Percentiles rank a stretch among this genome's conserved stretches.
Evolutionary conservation across 2,113 vertebrate species (phyloP).

Genomic region (Rhinichthys klamathensis): DNA sequence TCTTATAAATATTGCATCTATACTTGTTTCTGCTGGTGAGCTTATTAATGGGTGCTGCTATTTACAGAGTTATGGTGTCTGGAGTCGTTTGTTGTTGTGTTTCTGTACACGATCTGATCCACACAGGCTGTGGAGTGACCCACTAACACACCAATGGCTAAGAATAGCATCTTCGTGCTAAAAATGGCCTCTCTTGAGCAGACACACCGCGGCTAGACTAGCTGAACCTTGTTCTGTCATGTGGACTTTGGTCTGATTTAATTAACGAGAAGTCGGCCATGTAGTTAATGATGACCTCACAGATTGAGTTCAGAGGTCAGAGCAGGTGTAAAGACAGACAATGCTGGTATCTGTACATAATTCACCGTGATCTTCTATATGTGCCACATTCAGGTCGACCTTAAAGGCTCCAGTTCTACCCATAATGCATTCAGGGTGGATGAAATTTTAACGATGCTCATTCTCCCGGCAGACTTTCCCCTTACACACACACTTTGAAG

Average conservation of each 20-base stretch:
- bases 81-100: conserved; percentile 1
- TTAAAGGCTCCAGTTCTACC: conserved; percentile 2
- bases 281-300: neutral
- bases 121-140: conserved; percentile 1
- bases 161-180: conserved; percentile 30
- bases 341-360: neutral
- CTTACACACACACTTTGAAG: neutral
- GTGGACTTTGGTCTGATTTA: neutral
- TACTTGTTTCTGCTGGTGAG: neutral
- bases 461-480: conserved; percentile 30
- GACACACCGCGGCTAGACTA: neutral
- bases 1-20: conserved; percentile 17
- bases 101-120: neutral
- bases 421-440: neutral
- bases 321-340: neutral
- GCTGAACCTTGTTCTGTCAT: conserved; percentile 25
- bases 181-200: neutral
- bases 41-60: neutral
- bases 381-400: neutral
- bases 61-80: conserved; percentile 8
- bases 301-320: neutral
- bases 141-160: conserved; percentile 41
- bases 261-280: neutral
- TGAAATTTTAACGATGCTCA: conserved; percentile 28
- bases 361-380: neutral